Percentiles rank a stretch among this genome's conserved stretches.
Evolutionary conservation across 2,888 invertebrate species (phyloP).

Genomic region (Plagodis dolabraria): DNA sequence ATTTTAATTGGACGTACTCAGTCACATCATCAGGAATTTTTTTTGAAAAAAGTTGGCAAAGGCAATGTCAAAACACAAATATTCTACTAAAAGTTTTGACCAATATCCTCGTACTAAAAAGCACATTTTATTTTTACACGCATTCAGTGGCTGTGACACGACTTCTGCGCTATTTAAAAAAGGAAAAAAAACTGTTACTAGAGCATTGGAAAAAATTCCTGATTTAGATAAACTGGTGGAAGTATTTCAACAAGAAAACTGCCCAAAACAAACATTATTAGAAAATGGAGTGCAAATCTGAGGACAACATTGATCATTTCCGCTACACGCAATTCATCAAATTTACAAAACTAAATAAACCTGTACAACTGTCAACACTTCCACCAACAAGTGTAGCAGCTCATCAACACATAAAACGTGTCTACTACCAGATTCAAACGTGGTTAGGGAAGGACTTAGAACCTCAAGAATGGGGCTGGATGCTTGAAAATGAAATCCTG

Average conservation of each 20-base stretch:
- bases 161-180: conserved; percentile 45
- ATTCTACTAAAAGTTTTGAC: conserved; percentile 52
- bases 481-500: conserved; percentile 45
- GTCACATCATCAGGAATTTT: conserved; percentile 44
- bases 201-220: conserved; percentile 30
- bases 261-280: conserved; percentile 46
- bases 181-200: conserved; percentile 44
- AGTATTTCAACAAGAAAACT: conserved; percentile 53
- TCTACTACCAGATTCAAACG: conserved; percentile 43
- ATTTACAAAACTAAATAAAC: conserved; percentile 38
- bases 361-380: conserved; percentile 42
- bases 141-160: conserved; percentile 44
- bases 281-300: conserved; percentile 44
- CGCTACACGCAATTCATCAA: conserved; percentile 44
- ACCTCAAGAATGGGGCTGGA: conserved; percentile 44
- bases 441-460: conserved; percentile 45
- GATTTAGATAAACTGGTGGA: conserved; percentile 43
- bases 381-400: conserved; percentile 50
- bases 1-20: conserved; percentile 55
- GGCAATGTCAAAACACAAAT: conserved; percentile 52
- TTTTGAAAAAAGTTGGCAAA: conserved; percentile 55
- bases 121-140: conserved; percentile 42
- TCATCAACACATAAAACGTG: conserved; percentile 48
- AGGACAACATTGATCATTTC: conserved; percentile 35
- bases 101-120: conserved; percentile 46